Evolutionary conservation across 2,888 invertebrate species (phyloP).

Genomic region (Mimas tiliae): DNA sequence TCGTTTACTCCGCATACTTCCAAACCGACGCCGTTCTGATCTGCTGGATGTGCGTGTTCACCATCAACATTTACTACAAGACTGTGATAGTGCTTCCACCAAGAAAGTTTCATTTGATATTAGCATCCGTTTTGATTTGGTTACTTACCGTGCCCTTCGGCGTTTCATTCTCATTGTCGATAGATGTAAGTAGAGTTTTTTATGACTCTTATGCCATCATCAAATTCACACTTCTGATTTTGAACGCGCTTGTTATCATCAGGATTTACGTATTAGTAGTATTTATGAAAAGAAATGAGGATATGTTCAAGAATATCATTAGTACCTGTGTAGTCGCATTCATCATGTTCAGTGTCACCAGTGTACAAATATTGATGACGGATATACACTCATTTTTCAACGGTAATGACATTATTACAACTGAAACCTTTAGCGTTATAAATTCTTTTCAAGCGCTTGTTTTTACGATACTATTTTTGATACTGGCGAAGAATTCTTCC

Average conservation of each 20-base stretch:
- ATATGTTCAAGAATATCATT: constrained; percentile 35
- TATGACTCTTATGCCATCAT: constrained; percentile 49
- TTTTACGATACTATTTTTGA: constrained; percentile 13
- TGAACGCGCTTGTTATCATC: constrained; percentile 57
- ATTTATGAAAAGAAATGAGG: constrained; percentile 34
- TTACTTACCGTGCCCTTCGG: constrained; percentile 46
- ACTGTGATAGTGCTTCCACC: constrained; percentile 57
- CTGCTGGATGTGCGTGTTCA: constrained; percentile 66
- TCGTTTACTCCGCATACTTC: constrained; percentile 47
- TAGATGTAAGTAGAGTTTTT: neutral
- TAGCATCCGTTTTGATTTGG: constrained; percentile 52
- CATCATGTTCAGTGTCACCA: constrained; percentile 56
- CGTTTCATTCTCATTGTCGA: too few relatives aligned
- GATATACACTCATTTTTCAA: constrained; percentile 47
- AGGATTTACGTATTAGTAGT: constrained; percentile 57
- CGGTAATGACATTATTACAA: neutral
- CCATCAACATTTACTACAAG: constrained; percentile 67
- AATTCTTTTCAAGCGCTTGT: constrained; percentile 37
- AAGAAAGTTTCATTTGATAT: constrained; percentile 44
- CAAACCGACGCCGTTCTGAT: constrained; percentile 60
- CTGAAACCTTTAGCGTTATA: constrained; percentile 34
- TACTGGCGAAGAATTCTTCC: constrained; percentile 2
- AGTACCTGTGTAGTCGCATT: constrained; percentile 50
- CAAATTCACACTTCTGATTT: constrained; percentile 54
- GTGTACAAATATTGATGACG: constrained; percentile 59